Evolutionary conservation across 2,888 invertebrate genomes (phyloP).

Genomic region (Cordilura impudica): DNA sequence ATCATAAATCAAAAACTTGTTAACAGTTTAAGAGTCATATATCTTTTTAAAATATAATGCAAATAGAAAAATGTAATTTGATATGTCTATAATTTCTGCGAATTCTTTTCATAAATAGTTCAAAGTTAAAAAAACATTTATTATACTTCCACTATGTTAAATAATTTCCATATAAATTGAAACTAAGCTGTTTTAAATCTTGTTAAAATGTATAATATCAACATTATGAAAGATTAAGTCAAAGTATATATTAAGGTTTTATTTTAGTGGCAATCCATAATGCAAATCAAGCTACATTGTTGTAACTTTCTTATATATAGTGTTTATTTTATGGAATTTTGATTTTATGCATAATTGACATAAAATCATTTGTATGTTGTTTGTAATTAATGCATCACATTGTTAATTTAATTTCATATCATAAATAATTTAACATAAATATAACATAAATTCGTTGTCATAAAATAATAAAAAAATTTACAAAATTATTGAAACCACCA

Average conservation of each 20-base stretch:
- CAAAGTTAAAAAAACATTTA: background rate
- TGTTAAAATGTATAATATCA: slow-evolving; percentile 1
- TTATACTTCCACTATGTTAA: background rate
- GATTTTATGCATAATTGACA: background rate
- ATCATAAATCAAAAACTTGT: background rate
- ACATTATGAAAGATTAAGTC: background rate
- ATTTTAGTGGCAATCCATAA: background rate
- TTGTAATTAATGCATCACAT: background rate
- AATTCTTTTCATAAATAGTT: background rate
- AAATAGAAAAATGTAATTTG: background rate
- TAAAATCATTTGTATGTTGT: background rate
- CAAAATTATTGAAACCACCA: too few species aligned
- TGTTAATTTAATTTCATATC: slow-evolving; percentile 12
- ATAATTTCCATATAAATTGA: background rate
- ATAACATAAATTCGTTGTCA: too few species aligned
- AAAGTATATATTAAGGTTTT: background rate
- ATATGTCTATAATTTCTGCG: background rate
- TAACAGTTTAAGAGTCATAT: background rate
- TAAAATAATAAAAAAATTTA: too few species aligned
- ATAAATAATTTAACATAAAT: too few species aligned
- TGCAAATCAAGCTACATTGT: background rate
- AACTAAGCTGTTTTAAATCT: background rate
- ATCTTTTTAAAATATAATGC: background rate
- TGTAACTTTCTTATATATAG: background rate
- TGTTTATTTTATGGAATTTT: background rate